Evolutionary conservation across 2,888 invertebrate genomes (phyloP).

Genomic region (Melipona bicolor): DNA sequence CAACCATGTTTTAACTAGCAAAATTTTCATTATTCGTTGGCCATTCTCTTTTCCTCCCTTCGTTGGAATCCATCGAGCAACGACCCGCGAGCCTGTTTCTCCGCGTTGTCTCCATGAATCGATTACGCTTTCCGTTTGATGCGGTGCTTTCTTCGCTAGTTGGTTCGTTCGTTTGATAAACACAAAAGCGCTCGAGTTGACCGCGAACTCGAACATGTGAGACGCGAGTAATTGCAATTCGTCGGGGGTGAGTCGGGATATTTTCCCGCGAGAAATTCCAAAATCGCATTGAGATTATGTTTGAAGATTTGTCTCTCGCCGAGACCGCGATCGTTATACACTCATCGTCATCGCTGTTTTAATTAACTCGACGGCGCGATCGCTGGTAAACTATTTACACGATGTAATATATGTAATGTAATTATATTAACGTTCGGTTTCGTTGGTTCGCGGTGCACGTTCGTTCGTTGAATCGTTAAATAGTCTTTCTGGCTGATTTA

Average conservation of each 20-base stretch:
- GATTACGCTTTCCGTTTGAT: neutral
- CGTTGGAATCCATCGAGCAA: neutral
- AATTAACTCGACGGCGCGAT: slow-evolving; percentile 4
- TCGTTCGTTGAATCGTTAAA: neutral
- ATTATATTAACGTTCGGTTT: neutral
- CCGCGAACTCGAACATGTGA: no score
- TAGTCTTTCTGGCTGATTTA: neutral
- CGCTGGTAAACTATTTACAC: neutral
- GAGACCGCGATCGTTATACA: neutral
- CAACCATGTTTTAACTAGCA: slow-evolving; percentile 33
- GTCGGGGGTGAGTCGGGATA: no score
- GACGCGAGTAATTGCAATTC: neutral
- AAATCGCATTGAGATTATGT: neutral
- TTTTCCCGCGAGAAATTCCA: neutral
- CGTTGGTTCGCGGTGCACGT: neutral
- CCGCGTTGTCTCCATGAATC: neutral
- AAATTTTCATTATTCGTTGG: slow-evolving; percentile 26
- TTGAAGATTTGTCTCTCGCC: neutral
- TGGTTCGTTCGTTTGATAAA: neutral
- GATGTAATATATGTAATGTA: neutral
- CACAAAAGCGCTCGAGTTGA: neutral
- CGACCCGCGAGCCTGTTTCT: neutral
- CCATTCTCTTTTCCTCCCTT: neutral
- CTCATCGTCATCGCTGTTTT: neutral
- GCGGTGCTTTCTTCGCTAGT: neutral